Evolutionary conservation across 1,140 invertebrate genomes (phyloP).

Genomic region (Panulirus ornatus): DNA sequence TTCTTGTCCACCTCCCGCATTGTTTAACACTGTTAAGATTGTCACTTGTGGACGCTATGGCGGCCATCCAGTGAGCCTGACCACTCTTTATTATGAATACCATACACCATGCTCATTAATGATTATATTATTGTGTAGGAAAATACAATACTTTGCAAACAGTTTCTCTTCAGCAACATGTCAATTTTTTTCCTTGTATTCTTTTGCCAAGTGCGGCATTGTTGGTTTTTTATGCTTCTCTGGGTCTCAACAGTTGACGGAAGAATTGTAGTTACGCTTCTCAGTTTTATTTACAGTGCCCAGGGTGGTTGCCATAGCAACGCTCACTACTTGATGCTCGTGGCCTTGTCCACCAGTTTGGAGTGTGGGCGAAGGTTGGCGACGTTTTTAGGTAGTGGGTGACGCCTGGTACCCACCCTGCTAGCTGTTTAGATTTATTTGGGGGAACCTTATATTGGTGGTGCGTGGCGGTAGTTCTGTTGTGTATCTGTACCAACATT

Average conservation of each 20-base stretch:
- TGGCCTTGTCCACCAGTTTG: conserved; percentile 4
- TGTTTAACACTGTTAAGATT: conserved; percentile 64
- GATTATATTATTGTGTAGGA: conserved; percentile 69
- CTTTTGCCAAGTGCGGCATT: conserved; percentile 63
- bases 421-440: conserved; percentile 60
- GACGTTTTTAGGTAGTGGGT: conserved; percentile 20
- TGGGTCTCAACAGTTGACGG: conserved; percentile 70
- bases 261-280: conserved; percentile 55
- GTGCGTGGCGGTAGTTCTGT: conserved; percentile 65
- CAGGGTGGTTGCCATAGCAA: conserved; percentile 42
- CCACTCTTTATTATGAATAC: conserved; percentile 59
- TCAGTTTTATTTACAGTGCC: conserved; percentile 52
- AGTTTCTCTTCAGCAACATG: conserved; percentile 55
- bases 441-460: conserved; percentile 68
- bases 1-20: conserved; percentile 58
- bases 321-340: conserved; percentile 17
- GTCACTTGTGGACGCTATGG: conserved; percentile 43
- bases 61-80: conserved; percentile 60
- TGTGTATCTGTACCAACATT: conserved; percentile 56
- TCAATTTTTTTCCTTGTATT: conserved; percentile 60
- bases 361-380: conserved; percentile 11
- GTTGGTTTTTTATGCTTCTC: conserved; percentile 66
- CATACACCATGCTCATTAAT: conserved; percentile 62
- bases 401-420: conserved; percentile 40
- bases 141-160: conserved; percentile 60